Percentiles rank a stretch among this genome's conserved stretches.
phyloP scores from a whole-genome alignment of 2,888 invertebrate genomes.

The Helobdella robusta region DNA sequence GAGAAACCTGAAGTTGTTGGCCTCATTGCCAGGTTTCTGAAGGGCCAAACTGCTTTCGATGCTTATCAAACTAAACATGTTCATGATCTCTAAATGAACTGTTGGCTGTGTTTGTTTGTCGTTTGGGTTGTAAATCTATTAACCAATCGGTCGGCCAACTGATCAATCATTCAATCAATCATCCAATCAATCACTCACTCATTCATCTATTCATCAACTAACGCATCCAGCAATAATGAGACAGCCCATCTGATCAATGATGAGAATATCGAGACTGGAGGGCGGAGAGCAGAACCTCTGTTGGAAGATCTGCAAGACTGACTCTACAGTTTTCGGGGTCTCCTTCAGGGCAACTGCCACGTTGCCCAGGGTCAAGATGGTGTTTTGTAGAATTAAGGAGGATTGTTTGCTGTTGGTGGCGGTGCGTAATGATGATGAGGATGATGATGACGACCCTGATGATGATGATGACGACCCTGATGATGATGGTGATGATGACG shows the following conservation, averaged over 20 bases:
- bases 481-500: too few relatives aligned
- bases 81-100: conserved; percentile 87
- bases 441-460: too few relatives aligned
- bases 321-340: conserved; percentile 84
- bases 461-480: too few relatives aligned
- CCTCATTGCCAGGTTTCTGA: conserved; percentile 8
- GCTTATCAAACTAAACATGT: conserved; percentile 90
- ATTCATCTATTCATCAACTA: conserved; percentile 33
- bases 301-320: conserved; percentile 89
- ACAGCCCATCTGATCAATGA: conserved; percentile 92
- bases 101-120: too few relatives aligned
- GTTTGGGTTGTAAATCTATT: too few relatives aligned
- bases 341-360: conserved; percentile 85
- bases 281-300: conserved; percentile 86
- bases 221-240: conserved; percentile 75
- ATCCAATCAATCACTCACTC: too few relatives aligned
- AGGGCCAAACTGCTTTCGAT: conserved; percentile 65
- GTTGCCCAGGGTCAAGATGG: conserved; percentile 84
- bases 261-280: conserved; percentile 78
- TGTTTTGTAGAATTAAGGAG: conserved; percentile 84
- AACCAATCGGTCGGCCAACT: too few relatives aligned
- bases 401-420: conserved; percentile 79
- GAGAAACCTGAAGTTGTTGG: neutral
- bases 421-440: too few relatives aligned
- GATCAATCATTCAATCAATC: too few relatives aligned